These are phyloP conservation scores for Rhea americana DNA, from an alignment of 2,113 vertebrate species.

Conservation along the genomic window DNA sequence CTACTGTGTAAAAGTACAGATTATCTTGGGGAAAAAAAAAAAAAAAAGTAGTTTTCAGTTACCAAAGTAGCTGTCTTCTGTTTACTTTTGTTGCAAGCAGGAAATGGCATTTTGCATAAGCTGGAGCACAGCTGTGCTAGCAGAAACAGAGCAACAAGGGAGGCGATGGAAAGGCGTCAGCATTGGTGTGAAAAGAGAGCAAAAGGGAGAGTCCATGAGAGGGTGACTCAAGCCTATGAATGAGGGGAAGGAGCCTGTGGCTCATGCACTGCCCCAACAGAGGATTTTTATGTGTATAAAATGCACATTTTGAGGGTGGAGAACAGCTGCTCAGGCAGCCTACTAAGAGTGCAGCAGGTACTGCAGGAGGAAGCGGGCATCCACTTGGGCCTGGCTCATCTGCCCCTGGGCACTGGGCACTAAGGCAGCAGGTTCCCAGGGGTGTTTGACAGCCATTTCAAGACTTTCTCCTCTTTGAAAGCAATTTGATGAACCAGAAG, in stretches of 20 bases:
- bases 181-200: no score
- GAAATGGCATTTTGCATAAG: background rate
- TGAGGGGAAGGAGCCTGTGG: background rate
- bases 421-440: background rate
- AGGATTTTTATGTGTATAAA: background rate
- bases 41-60: background rate
- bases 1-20: background rate
- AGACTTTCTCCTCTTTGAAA: background rate
- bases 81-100: background rate
- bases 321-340: background rate
- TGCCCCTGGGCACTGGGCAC: background rate
- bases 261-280: background rate
- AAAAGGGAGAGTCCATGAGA: rapidly evolving
- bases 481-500: background rate
- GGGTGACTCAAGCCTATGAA: background rate
- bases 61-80: background rate
- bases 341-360: background rate
- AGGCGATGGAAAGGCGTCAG: no score
- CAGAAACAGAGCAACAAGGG: no score
- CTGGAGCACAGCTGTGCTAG: background rate
- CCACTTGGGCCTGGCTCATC: background rate
- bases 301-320: background rate
- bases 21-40: background rate
- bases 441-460: background rate
- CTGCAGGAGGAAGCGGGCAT: background rate